Base-by-base conservation (phyloP, 2,113 vertebrate genomes). In the Vulpes lagopus region DNA sequence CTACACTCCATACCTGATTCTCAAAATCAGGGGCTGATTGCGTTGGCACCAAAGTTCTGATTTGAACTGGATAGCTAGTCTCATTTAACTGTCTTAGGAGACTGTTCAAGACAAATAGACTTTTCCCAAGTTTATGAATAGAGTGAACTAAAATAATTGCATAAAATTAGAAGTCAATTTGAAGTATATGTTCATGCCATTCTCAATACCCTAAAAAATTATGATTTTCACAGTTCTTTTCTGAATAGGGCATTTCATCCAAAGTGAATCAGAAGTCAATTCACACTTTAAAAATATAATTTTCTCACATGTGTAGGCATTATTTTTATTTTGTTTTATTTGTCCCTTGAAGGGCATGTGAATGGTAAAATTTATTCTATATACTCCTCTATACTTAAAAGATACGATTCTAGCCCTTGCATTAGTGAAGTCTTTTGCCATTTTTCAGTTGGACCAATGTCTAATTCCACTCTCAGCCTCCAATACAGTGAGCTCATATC, bases 161-260 rank as follows among this genome's bases (percentile, higher is more conserved):
- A 43, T 83, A 87, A 78, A 95, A 93, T 65, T 96, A 49, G 32
- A 82, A 82, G 32, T 91, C 15, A n/a, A 11, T n/a, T 90, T 93
- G 57, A 25, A 86, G 51, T 49, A 15, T 64, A 80, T 57, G 43
- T 89, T 89, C 64, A 59, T 86, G 90, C 38, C 32, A 43, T 74
- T 97, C 64, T 90, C 57, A 51, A n/a, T 53, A 84, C 23, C 90
- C 30, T 27, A 93, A 80, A 93, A 88, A 88, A 20, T 30, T 59
- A 15, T 53, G 15, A n/a, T 57, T n/a, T 57, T 73, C 60, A 88
- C 20, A 59, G 11, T 74, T 86, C 27, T 95, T 93, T 86, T 71
- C 94, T 81, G 86, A 86, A 11, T 80, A 90, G 51, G 69, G 84
- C 17, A 51, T 30, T 27, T 30, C 1, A 73, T 85, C 35, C 22